Evolutionary conservation across 2,888 invertebrate genomes (phyloP), one percentile per base, ranked within the genome.

Genomic region (Hypselothyrea guttata): DNA sequence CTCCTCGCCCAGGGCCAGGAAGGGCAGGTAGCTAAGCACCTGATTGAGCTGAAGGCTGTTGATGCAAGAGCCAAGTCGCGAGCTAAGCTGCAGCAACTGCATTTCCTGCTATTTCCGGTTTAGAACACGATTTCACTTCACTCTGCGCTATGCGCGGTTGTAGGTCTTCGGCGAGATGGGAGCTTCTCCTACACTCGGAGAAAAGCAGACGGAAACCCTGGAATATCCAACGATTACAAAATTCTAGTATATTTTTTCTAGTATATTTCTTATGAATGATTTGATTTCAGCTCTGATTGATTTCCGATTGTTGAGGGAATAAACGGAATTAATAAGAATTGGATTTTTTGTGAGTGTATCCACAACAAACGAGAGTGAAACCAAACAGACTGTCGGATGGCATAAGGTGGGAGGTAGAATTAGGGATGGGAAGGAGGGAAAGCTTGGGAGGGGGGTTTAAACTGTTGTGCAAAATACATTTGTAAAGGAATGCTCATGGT

Each of bases 391-490:
- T 38, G 38, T 16, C 38, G 16, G 4, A 16, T 1, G 8, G n/a
- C 0, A 9, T 13, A n/a, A 13, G 11, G 0, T 8, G 34, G 34
- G 31, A 7, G 8, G 1, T 30, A 28, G 13, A 1, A 9, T 8
- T n/a, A 3, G 30, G 16, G 12, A 16, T 8, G 9, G 8, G 4
- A 7, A 16, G 28, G 18, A n/a, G 34, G 30, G 7, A 22, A 1
- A 7, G 8, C 31, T 3, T 8, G 15, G 1, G 9, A 7, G 35
- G 11, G n/a, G 12, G 35, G 3, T 31, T 37, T 12, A 13, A 54
- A 58, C 46, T 71, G 68, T 71, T 46, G 54, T 59, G 60, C 47
- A 48, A 72, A 79, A 79, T 63, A 72, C 47, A 61, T 65, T 57
- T 57, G 49, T 49, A 63, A 65, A 59, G 30, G 53, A 83, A 68